Percentiles rank a stretch among this genome's conserved stretches.
phyloP scores from a whole-genome alignment of 2,113 vertebrate species.

The Dryoscopus gambensis region DNA sequence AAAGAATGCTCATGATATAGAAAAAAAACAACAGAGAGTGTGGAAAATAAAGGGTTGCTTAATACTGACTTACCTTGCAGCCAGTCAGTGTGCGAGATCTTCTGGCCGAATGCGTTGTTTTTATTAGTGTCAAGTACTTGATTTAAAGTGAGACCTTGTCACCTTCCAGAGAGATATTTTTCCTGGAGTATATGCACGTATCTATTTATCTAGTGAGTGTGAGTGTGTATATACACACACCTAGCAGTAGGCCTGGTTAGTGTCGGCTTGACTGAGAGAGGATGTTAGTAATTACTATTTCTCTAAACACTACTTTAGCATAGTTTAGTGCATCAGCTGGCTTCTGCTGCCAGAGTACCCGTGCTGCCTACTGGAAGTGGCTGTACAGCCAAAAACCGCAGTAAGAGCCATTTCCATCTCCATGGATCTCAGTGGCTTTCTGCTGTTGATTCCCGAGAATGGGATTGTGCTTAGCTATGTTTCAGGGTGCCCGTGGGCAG shows the following conservation, averaged over 20 bases:
- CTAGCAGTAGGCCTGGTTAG: slow-evolving; percentile 56
- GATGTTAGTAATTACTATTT: slow-evolving; percentile 63
- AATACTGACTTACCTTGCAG: background rate
- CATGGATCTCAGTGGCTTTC: background rate
- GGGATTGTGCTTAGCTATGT: background rate
- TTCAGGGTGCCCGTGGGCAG: fast-evolving
- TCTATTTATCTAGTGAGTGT: slow-evolving; percentile 56
- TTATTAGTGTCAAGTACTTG: slow-evolving; percentile 57
- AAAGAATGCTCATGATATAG: background rate
- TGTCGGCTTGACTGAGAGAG: slow-evolving; percentile 52
- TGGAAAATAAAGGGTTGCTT: background rate
- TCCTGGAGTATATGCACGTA: background rate
- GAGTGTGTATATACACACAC: slow-evolving; percentile 55
- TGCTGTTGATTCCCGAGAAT: background rate
- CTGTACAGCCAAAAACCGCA: background rate
- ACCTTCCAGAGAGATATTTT: slow-evolving; percentile 40
- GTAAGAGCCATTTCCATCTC: background rate
- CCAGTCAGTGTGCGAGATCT: background rate
- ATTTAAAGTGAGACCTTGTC: slow-evolving; percentile 43
- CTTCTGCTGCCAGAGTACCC: slow-evolving; percentile 42
- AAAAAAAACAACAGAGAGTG: background rate
- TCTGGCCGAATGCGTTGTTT: slow-evolving; percentile 8
- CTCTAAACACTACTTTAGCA: slow-evolving; percentile 60
- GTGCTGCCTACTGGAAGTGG: slow-evolving; percentile 32
- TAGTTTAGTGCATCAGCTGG: slow-evolving; percentile 39